These are phyloP conservation scores for Zaprionus obscuricornis DNA, from an alignment of 2,888 invertebrate species.

Conservation along the genomic window DNA sequence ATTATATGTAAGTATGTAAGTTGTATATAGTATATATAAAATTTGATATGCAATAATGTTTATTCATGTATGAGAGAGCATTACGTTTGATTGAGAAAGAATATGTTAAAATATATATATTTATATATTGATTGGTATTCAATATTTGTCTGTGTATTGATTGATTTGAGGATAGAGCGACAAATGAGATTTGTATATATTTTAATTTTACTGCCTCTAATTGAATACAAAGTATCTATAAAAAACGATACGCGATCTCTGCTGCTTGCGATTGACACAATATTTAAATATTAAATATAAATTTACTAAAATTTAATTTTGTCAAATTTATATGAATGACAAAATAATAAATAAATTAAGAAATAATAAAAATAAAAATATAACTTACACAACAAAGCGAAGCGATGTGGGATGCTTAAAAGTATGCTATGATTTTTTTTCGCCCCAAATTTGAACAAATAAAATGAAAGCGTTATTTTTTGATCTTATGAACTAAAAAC, in stretches of 20 bases:
- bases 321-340: conserved; percentile 32
- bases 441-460: too few species aligned
- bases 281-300: conserved; percentile 36
- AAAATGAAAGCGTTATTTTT: conserved; percentile 20
- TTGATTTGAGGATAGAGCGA: conserved; percentile 28
- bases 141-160: conserved; percentile 25
- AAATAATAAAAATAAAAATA: conserved; percentile 25
- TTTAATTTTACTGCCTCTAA: conserved; percentile 34
- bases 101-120: conserved; percentile 45
- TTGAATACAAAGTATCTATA: too few species aligned
- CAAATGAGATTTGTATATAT: too few species aligned
- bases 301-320: conserved; percentile 42
- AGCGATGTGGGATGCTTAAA: conserved; percentile 44
- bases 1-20: conserved; percentile 22
- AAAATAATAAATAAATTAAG: conserved; percentile 33
- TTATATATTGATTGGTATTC: too few species aligned
- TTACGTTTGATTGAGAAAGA: conserved; percentile 38
- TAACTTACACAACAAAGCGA: conserved; percentile 9
- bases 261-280: conserved; percentile 80
- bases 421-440: conserved; percentile 35
- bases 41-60: conserved; percentile 29
- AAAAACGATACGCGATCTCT: too few species aligned
- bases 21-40: conserved; percentile 35
- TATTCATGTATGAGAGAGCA: conserved; percentile 25
- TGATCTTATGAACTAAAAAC: conserved; percentile 20